Evolutionary conservation across 2,797 vertebrate genomes (phyloP).

Genomic region (Furcifer pardalis): DNA sequence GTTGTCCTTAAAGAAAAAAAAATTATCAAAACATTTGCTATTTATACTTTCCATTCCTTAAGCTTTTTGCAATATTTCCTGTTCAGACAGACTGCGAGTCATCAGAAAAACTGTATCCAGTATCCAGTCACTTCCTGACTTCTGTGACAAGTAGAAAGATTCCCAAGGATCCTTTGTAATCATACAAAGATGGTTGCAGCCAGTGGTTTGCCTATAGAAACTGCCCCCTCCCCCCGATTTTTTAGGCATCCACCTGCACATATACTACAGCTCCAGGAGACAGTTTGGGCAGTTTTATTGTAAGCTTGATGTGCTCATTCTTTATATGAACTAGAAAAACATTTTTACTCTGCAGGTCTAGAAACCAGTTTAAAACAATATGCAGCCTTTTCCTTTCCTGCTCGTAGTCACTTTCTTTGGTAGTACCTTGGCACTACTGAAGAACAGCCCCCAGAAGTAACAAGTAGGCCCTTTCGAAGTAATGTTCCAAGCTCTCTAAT

Average conservation of each 20-base stretch:
- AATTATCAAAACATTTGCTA: conserved; percentile 68
- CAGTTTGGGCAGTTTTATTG: conserved; percentile 1
- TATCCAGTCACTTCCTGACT: conserved; percentile 54
- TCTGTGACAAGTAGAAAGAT: conserved; percentile 45
- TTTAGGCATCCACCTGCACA: background rate
- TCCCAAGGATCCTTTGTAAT: background rate
- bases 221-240: fast-evolving
- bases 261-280: background rate
- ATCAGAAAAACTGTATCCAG: conserved; percentile 68
- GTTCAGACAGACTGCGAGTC: conserved; percentile 73
- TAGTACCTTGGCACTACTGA: conserved; percentile 52
- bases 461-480: no score
- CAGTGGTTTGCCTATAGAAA: background rate
- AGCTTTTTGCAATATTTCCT: conserved; percentile 76
- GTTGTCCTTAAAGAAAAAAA: conserved; percentile 42
- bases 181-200: conserved; percentile 14
- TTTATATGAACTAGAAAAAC: conserved; percentile 28
- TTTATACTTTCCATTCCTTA: conserved; percentile 71
- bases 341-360: conserved; percentile 3
- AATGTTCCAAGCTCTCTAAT: background rate
- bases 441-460: background rate
- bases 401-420: conserved; percentile 46
- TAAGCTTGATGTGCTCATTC: background rate
- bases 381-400: conserved; percentile 45
- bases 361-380: conserved; percentile 44